phyloP scores from a whole-genome alignment of 2,888 invertebrate genomes.

The Aporophyla nigra region DNA sequence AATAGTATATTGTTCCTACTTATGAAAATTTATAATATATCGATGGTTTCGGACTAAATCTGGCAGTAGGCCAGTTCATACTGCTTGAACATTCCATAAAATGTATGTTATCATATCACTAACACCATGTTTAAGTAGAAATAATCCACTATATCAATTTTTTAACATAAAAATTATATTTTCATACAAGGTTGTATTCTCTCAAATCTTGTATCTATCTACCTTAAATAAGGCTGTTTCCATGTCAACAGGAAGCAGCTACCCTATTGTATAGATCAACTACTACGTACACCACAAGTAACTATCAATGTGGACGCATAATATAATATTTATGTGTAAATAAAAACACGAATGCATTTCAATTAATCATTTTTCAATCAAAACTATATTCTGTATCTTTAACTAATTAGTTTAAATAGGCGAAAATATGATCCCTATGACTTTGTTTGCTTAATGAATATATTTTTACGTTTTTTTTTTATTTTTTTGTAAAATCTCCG shows the following conservation, averaged over 20 bases:
- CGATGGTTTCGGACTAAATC: slow-evolving; percentile 43
- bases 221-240: slow-evolving; percentile 46
- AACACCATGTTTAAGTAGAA: slow-evolving; percentile 65
- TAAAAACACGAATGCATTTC: slow-evolving; percentile 67
- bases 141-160: slow-evolving; percentile 62
- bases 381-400: slow-evolving; percentile 63
- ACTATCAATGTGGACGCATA: slow-evolving; percentile 55
- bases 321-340: slow-evolving; percentile 66
- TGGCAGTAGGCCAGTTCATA: slow-evolving; percentile 56
- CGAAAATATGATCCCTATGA: slow-evolving; percentile 14
- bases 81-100: slow-evolving; percentile 69
- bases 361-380: slow-evolving; percentile 70
- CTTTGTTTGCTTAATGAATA: slow-evolving; percentile 44
- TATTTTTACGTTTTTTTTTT: slow-evolving; percentile 35
- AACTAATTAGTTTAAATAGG: slow-evolving; percentile 40
- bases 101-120: slow-evolving; percentile 55
- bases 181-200: slow-evolving; percentile 68
- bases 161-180: slow-evolving; percentile 50
- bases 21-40: slow-evolving; percentile 58
- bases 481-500: slow-evolving; percentile 21
- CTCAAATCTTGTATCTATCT: slow-evolving; percentile 56
- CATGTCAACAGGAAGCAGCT: slow-evolving; percentile 24
- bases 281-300: slow-evolving; percentile 43
- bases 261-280: slow-evolving; percentile 42
- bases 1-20: slow-evolving; percentile 66